These are phyloP conservation scores for Progne subis DNA, from an alignment of 2,113 vertebrate species.

Conservation along the genomic window DNA sequence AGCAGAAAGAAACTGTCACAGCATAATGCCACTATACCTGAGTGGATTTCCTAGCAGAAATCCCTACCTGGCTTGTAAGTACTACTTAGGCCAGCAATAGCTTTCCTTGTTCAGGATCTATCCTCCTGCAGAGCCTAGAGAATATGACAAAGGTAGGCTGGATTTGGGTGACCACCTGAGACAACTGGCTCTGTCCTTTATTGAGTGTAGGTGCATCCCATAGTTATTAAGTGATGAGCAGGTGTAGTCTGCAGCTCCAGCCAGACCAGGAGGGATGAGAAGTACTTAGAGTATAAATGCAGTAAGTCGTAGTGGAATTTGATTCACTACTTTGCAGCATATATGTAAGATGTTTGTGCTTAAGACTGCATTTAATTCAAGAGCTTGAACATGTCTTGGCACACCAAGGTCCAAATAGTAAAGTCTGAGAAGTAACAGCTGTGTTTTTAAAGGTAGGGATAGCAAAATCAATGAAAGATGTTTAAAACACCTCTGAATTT, in stretches of 20 bases:
- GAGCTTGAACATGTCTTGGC: neutral
- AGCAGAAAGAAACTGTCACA: neutral
- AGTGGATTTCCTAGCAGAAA: neutral
- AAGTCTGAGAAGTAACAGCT: neutral
- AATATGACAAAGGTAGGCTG: neutral
- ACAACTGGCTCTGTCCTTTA: neutral
- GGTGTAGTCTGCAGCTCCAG: neutral
- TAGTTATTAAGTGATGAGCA: neutral
- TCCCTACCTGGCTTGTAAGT: neutral
- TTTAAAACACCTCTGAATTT: neutral
- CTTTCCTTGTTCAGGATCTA: neutral
- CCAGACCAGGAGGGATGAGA: neutral
- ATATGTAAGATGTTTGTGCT: neutral
- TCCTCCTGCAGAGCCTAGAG: neutral
- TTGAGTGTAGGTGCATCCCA: neutral
- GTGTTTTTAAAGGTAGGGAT: neutral
- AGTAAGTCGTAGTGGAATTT: neutral
- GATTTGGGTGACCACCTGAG: accelerated
- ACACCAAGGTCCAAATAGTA: neutral
- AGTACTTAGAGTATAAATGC: neutral
- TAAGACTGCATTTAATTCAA: neutral
- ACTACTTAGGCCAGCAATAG: neutral
- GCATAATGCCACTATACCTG: neutral
- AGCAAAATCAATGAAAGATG: neutral
- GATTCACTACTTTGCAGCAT: neutral